These are phyloP conservation scores for Drosophila prostipennis DNA, from an alignment of 2,888 invertebrate genomes.

Conservation along the genomic window DNA sequence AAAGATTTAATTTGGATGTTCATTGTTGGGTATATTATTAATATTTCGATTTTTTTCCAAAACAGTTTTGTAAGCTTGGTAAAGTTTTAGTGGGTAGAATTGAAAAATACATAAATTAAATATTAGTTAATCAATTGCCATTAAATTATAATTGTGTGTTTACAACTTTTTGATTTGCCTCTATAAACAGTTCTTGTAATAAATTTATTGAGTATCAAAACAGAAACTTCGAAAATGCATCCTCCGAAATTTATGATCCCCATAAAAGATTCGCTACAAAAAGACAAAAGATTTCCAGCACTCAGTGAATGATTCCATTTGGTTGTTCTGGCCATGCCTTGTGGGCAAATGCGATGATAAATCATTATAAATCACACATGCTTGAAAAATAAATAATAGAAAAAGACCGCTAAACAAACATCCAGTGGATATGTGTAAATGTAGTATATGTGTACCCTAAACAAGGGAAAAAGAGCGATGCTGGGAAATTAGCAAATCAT, in stretches of 20 bases:
- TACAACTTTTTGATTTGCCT: no score
- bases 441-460: conserved; percentile 20
- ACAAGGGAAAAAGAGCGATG: conserved; percentile 42
- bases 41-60: no score
- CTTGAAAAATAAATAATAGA: conserved; percentile 49
- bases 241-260: not conserved
- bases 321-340: conserved; percentile 7
- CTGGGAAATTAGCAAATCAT: conserved; percentile 67
- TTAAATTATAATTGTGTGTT: no score
- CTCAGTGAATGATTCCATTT: conserved; percentile 38
- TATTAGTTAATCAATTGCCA: no score
- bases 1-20: not conserved
- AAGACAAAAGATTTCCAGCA: not conserved
- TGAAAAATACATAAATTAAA: no score
- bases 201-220: not conserved
- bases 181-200: not conserved
- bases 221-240: conserved; percentile 14
- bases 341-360: conserved; percentile 60
- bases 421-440: conserved; percentile 31
- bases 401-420: conserved; percentile 44
- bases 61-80: not conserved
- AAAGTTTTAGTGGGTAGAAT: no score
- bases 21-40: no score
- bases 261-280: no score
- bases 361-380: conserved; percentile 68